Evolutionary conservation across 2,888 invertebrate genomes (phyloP), one percentile per base, ranked within the genome.

Genomic region (Odontocolon sp.): DNA sequence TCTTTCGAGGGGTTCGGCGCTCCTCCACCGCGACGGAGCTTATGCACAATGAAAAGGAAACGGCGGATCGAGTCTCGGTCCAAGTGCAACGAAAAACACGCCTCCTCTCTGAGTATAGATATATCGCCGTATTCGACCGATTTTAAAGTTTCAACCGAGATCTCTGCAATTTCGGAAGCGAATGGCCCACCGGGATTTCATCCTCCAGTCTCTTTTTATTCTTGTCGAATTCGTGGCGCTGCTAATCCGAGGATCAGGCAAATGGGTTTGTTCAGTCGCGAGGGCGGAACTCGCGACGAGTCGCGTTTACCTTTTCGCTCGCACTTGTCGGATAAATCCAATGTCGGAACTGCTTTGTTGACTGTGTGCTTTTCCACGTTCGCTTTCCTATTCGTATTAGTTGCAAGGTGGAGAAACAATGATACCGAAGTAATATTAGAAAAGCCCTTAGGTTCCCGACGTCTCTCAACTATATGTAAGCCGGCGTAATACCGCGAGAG

Each of bases 21-120:
- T 28, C 50, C 11, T 2, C n/a, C 47, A 11, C 38, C 8, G 21
- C 40, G 26, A 26, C 31, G 38, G 40, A 47, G 78, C 69, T 78
- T 70, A 45, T 61, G 75, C 57, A 38, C 72, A 75, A 72, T 78
- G 77, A 56, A 42, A 67, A 42, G 75, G 66, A 77, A 78, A 75
- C 31, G 63, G 64, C 54, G 47, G 52, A 70, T 73, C 69, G 66
- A 67, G 57, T 47, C 59, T 61, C 61, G 59, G 38, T 47, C 50
- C 28, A 40, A 59, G 61, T 72, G 72, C 59, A 74, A 31, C 40
- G 59, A 45, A 77, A 52, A 54, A 45, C 31, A 31, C 54, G 36
- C 36, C 31, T 31, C 6, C 14, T 16, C 31, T 18, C 2, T 54
- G 8, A 16, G 2, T 14, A 16, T 16, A 0, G 14, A 4, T 21